These are phyloP conservation scores for Aldrovandia affinis DNA, from an alignment of 2,797 vertebrate species.

Conservation along the genomic window DNA sequence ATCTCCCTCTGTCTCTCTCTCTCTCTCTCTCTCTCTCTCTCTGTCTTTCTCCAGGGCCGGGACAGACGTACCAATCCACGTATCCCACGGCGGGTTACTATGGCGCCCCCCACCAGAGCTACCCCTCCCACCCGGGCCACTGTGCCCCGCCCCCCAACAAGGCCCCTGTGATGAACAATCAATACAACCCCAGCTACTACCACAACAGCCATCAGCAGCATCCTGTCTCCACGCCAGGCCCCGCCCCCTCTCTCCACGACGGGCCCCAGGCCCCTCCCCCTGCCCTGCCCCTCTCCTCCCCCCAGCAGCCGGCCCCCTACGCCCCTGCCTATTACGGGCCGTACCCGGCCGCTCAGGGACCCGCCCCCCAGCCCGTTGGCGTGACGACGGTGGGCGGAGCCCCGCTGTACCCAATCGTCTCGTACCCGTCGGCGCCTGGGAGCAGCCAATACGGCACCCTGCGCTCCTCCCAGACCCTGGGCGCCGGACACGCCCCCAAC, in stretches of 20 bases:
- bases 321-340: conserved; percentile 74
- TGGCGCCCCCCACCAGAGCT: conserved; percentile 74
- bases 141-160: conserved; percentile 79
- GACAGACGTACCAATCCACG: conserved; percentile 73
- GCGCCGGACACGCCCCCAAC: conserved; percentile 63
- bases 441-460: conserved; percentile 77
- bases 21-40: neutral
- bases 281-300: conserved; percentile 60
- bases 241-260: conserved; percentile 63
- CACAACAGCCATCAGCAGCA: conserved; percentile 70
- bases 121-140: conserved; percentile 73
- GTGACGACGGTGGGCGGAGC: conserved; percentile 68
- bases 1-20: neutral
- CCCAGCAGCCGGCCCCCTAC: conserved; percentile 71
- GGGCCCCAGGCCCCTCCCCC: conserved; percentile 63
- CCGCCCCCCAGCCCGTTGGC: conserved; percentile 71
- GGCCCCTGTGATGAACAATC: conserved; percentile 74
- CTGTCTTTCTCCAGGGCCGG: conserved; percentile 75
- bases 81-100: conserved; percentile 76
- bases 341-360: conserved; percentile 74
- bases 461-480: conserved; percentile 75
- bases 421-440: conserved; percentile 77
- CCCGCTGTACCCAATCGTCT: conserved; percentile 76
- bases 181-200: conserved; percentile 78
- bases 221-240: conserved; percentile 49